These are phyloP conservation scores for Phengaris alcon DNA, from an alignment of 2,888 invertebrate species.

Conservation along the genomic window DNA sequence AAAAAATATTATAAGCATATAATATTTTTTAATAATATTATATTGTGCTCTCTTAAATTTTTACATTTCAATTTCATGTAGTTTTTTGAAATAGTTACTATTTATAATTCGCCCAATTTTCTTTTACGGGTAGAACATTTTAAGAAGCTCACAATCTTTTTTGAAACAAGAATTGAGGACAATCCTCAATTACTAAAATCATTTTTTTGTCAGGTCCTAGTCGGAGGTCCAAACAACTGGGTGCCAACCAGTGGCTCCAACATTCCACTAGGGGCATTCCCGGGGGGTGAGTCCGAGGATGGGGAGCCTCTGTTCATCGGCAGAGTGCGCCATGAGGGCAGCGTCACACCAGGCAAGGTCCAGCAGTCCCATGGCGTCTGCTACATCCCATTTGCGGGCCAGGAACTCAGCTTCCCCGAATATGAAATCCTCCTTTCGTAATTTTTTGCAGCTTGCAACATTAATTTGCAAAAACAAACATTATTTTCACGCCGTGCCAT, in stretches of 20 bases:
- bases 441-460: slow-evolving; percentile 36
- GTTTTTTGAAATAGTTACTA: no score
- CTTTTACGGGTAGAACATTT: neutral
- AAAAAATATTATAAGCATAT: no score
- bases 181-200: no score
- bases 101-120: no score
- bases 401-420: slow-evolving; percentile 88
- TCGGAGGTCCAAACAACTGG: slow-evolving; percentile 84
- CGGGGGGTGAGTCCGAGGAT: slow-evolving; percentile 85
- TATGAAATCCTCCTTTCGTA: slow-evolving; percentile 86
- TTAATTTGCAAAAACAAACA: slow-evolving; percentile 27
- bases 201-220: slow-evolving; percentile 66
- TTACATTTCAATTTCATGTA: no score
- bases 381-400: slow-evolving; percentile 90
- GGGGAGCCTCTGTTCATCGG: slow-evolving; percentile 90
- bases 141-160: no score
- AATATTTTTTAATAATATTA: no score
- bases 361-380: slow-evolving; percentile 89
- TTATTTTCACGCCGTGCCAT: slow-evolving; percentile 44
- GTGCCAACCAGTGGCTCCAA: slow-evolving; percentile 82
- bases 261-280: slow-evolving; percentile 87
- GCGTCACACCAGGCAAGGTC: slow-evolving; percentile 89
- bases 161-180: no score
- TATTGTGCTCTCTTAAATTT: no score
- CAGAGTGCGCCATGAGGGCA: slow-evolving; percentile 87